A percentile compares a stretch with the other conserved stretches of the same genome.
Evolutionary conservation across 2,888 invertebrate species (phyloP).

Genomic region (Melieria omissa): DNA sequence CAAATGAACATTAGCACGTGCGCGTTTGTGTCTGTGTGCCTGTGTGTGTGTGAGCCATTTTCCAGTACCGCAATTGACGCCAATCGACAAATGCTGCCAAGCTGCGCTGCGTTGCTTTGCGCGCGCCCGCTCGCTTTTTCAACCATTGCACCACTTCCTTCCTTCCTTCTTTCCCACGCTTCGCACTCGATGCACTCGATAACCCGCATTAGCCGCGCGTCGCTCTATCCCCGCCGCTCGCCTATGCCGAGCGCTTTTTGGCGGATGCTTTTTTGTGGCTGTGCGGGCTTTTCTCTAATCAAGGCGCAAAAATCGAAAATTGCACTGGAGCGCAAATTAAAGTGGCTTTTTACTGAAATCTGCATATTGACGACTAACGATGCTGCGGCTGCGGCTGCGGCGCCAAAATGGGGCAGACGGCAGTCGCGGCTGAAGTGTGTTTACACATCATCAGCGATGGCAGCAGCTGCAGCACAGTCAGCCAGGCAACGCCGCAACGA

Average conservation of each 20-base stretch:
- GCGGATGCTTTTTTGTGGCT: background rate
- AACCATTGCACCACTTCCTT: no score
- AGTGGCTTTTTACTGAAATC: slow-evolving; percentile 24
- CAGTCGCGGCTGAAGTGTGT: background rate
- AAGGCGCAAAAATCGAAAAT: slow-evolving; percentile 46
- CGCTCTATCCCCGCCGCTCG: background rate
- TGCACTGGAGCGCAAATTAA: slow-evolving; percentile 40
- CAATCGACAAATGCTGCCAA: slow-evolving; percentile 34
- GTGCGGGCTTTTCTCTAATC: slow-evolving; percentile 53
- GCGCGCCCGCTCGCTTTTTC: no score
- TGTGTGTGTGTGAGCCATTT: background rate
- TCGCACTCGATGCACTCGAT: slow-evolving; percentile 39
- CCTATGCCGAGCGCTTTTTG: background rate
- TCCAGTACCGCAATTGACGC: slow-evolving; percentile 11
- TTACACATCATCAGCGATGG: slow-evolving; percentile 10
- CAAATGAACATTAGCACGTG: background rate
- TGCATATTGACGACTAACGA: slow-evolving; percentile 10
- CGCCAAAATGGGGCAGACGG: no score
- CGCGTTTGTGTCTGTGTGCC: background rate
- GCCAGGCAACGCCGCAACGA: background rate
- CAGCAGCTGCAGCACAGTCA: slow-evolving; percentile 15
- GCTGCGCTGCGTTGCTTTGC: background rate
- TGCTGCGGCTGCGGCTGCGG: background rate
- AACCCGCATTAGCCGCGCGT: slow-evolving; percentile 51
- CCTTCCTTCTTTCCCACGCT: no score